Evolutionary conservation across 2,888 invertebrate genomes (phyloP), one percentile per base, ranked within the genome.

Genomic region (Microplitis manilae): DNA sequence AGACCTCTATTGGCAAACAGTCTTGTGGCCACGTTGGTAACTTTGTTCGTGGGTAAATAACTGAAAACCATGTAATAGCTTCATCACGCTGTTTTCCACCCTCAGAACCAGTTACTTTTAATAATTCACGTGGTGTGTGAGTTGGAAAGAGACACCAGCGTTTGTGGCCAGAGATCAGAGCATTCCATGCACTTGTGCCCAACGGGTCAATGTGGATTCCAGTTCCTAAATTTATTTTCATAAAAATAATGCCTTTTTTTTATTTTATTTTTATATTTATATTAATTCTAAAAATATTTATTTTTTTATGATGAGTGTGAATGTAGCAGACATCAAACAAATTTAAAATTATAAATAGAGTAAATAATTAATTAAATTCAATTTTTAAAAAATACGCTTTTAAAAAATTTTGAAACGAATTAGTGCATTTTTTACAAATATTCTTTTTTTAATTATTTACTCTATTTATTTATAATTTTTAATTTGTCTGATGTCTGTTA

Each of bases 151-250:
- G 92, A 90, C 99, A 99, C 99, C 99, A 99, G 86, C 99, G 93
- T 91, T 98, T 99, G 89, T 99, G 97, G 50, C 99, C 99, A 84
- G 93, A 93, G 64, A 99, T 94, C 62, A 99, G 91, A 62, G 98
- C 95, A 91, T 99, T 99, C 99, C 99, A 99, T 20, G 99, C 99
- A 93, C 98, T 98, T 5, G 98, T 99, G 59, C 99, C 99, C 73
- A 99, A 91, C 1, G 99, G 99, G 91, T 99, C 99, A 86, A 99
- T 99, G 88, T 99, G 99, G 85, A 99, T 99, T 6, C 99, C 99
- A 41, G 99, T 99, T 6, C 90, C 90, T 90, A 78, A 50, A 68
- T 39, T 50, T 73, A 17, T 38, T 2, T 17, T 6, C 40, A 20
- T 17, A 0, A 41, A 50, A 15, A 70, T 17, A 67, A 40, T 30